phyloP scores from a whole-genome alignment of 2,888 invertebrate genomes.

The Drosophila paranaensis region DNA sequence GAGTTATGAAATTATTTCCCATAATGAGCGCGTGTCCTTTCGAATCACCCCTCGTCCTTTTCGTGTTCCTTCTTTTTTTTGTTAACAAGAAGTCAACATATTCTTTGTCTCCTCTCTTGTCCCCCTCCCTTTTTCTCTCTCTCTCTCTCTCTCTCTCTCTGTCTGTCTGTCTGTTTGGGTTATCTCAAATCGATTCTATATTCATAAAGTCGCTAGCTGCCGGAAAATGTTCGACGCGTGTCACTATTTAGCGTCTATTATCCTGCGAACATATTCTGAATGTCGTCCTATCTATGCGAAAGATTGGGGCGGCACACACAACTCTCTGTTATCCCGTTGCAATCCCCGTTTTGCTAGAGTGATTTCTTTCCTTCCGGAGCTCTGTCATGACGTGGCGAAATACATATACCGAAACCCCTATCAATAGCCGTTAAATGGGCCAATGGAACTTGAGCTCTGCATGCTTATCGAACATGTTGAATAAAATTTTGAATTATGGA shows the following conservation, averaged over 20 bases:
- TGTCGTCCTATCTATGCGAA: constrained; percentile 54
- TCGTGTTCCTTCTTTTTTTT: constrained; percentile 3
- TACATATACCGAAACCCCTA: neutral
- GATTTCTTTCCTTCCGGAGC: constrained; percentile 55
- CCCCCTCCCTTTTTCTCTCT: neutral
- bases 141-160: neutral
- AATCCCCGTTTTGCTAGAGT: constrained; percentile 40
- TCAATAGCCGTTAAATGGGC: neutral
- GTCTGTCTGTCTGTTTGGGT: constrained; percentile 9
- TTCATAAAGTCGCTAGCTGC: constrained; percentile 49
- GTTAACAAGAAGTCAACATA: constrained; percentile 76
- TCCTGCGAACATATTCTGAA: constrained; percentile 78
- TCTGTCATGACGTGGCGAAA: constrained; percentile 28
- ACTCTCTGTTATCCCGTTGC: constrained; percentile 42
- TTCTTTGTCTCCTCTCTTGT: constrained; percentile 34
- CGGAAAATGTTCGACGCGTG: constrained; percentile 82
- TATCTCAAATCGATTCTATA: constrained; percentile 56
- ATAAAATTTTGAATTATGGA: neutral
- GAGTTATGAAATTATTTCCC: constrained; percentile 85
- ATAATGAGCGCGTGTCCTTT: constrained; percentile 74
- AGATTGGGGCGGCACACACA: neutral
- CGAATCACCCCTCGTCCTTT: constrained; percentile 41
- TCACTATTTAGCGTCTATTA: constrained; percentile 84
- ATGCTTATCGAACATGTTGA: neutral
- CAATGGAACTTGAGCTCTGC: neutral